Evolutionary conservation across 2,888 invertebrate species (phyloP), one percentile per base, ranked within the genome.

Genomic region (Drosophila barbarae): DNA sequence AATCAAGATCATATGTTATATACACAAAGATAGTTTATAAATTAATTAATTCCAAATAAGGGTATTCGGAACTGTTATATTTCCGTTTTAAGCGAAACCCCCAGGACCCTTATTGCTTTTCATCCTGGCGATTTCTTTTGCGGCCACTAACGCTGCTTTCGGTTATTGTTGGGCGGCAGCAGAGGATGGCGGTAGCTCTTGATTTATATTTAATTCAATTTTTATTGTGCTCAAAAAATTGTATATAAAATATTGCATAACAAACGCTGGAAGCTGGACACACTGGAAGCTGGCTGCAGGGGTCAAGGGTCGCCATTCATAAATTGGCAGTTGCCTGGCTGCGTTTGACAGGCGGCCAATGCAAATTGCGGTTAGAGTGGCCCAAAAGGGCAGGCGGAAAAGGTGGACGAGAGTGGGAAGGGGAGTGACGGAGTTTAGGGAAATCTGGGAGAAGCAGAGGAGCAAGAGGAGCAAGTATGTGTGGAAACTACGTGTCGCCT

Each of bases 201-300:
- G 85, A 82, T 82, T 85, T 82, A 83, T 85, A 84, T 82, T 79
- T 82, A 72, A 82, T 85, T 76, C 80, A 80, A 82, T 82, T 82
- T 85, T 76, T 83, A 85, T 85, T 85, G 77, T 74, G 81, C 77
- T 77, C 72, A 76, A 84, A 81, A 78, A 79, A 82, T 82, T 82
- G 69, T 77, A 67, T 69, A 75, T 82, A 82, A 83, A 84, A 80
- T 79, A 84, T 82, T 65, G 70, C 76, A 60, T 55, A 73, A 74
- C 81, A 72, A 74, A 69, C 69, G 72, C 36, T 56, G 56, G 13
- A n/a, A 5, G 69, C 46, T 50, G 42, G 15, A 23, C 13, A 13
- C 38, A 34, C 13, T 30, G 15, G 12, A 15, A 3, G n/a, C 26
- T 30, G 52, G 23, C 23, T 26, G 34, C 38, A 39, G 34, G 58